These are phyloP conservation scores for Holocentrus rufus DNA, from an alignment of 2,797 vertebrate species.

Conservation along the genomic window DNA sequence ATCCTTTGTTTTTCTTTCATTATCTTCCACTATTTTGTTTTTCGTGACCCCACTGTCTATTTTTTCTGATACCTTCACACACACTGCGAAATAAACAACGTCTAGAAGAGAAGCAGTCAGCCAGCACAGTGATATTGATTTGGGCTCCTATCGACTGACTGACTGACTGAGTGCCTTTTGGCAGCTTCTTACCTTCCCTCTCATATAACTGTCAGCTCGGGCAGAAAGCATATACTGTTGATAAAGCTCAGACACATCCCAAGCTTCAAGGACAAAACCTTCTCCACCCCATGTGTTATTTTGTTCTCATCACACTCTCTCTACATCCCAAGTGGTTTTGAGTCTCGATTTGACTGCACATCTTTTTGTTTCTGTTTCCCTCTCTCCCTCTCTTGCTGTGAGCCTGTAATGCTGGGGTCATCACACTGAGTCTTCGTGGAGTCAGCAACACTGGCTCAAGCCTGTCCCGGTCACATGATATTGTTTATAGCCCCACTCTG, in stretches of 20 bases:
- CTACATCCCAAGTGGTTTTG: not conserved
- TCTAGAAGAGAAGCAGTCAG: slow-evolving; percentile 25
- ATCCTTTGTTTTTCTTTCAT: not conserved
- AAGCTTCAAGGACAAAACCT: slow-evolving; percentile 29
- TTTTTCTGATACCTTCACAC: slow-evolving; percentile 9
- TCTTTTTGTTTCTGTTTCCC: slow-evolving; percentile 6
- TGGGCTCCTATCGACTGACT: slow-evolving; percentile 32
- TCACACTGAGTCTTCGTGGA: slow-evolving; percentile 56
- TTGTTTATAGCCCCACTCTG: slow-evolving; percentile 71
- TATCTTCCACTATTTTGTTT: not conserved
- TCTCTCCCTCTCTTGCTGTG: slow-evolving; percentile 24
- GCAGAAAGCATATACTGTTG: slow-evolving; percentile 20
- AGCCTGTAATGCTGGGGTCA: slow-evolving; percentile 63
- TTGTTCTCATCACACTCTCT: not conserved
- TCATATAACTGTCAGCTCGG: slow-evolving; percentile 35
- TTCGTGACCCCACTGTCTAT: not conserved
- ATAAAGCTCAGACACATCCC: slow-evolving; percentile 2
- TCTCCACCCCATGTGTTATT: not conserved
- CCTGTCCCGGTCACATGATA: slow-evolving; percentile 67
- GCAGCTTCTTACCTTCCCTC: slow-evolving; percentile 38
- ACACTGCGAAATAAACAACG: slow-evolving; percentile 3
- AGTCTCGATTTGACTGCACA: not conserved
- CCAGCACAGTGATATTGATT: slow-evolving; percentile 33
- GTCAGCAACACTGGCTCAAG: slow-evolving; percentile 68
- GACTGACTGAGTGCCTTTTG: slow-evolving; percentile 28